Percentiles rank a stretch among this genome's conserved stretches.
Evolutionary conservation across 2,113 vertebrate species (phyloP).

Genomic region (Anoplopoma fimbria): DNA sequence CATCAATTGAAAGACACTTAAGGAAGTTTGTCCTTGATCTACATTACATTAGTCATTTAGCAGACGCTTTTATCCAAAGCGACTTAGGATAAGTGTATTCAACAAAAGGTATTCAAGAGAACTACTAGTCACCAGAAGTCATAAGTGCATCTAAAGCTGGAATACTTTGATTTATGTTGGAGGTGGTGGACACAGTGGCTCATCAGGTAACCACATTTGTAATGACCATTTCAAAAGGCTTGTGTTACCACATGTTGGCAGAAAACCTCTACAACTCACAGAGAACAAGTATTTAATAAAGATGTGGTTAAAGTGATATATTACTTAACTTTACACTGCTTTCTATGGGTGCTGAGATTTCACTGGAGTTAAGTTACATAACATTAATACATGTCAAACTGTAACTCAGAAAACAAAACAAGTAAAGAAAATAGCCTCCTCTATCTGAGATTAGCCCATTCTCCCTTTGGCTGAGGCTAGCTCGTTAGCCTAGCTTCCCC

Average conservation of each 20-base stretch:
- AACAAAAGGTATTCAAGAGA: too few relatives aligned
- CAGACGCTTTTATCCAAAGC: too few relatives aligned
- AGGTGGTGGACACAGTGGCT: not conserved
- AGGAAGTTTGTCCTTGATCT: not conserved
- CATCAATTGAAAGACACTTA: not conserved
- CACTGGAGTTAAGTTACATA: slow-evolving; percentile 45
- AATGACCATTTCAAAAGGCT: not conserved
- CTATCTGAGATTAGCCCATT: slow-evolving; percentile 1
- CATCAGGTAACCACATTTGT: not conserved
- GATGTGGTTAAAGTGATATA: not conserved
- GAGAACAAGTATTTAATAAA: not conserved
- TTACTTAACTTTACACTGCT: not conserved
- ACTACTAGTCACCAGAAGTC: too few relatives aligned
- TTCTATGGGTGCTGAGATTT: slow-evolving; percentile 17
- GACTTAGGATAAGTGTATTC: too few relatives aligned
- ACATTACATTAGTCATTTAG: too few relatives aligned
- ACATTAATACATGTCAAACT: too few relatives aligned
- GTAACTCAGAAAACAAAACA: too few relatives aligned
- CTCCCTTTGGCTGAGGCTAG: slow-evolving; percentile 32
- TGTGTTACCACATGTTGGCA: not conserved
- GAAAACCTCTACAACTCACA: not conserved
- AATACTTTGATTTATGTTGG: not conserved
- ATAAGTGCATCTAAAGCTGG: not conserved
- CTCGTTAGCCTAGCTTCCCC: slow-evolving; percentile 75
- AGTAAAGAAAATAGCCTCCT: not conserved